Evolutionary conservation across 2,797 vertebrate species (phyloP).

Genomic region (Ptychadena robeensis): DNA sequence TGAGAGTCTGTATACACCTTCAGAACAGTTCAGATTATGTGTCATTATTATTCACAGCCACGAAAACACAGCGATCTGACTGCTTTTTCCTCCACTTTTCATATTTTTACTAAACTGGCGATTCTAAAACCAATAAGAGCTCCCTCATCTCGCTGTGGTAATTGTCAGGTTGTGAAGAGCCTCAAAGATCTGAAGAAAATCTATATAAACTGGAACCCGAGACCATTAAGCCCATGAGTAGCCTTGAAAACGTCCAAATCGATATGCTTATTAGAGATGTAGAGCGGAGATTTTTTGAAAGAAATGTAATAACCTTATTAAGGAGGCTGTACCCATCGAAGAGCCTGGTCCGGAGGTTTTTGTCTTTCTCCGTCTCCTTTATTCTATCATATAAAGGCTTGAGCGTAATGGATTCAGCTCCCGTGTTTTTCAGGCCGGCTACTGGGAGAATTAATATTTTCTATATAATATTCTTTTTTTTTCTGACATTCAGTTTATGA

Average conservation of each 20-base stretch:
- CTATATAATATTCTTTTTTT: not conserved
- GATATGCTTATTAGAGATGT: conserved; percentile 16
- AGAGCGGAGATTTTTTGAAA: conserved; percentile 2
- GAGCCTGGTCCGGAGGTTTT: not conserved
- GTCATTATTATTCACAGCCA: not conserved
- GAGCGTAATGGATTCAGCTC: not conserved
- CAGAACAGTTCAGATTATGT: not conserved
- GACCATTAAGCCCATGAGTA: conserved; percentile 1
- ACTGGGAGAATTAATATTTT: not conserved
- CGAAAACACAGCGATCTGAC: not conserved
- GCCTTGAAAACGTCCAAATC: conserved; percentile 2
- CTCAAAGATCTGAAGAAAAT: conserved; percentile 19
- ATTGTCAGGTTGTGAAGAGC: conserved; percentile 27
- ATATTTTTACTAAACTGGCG: not conserved
- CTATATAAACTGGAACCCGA: not conserved
- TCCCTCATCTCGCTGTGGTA: not conserved
- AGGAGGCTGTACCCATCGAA: not conserved
- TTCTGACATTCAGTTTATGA: not conserved
- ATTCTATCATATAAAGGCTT: conserved; percentile 17
- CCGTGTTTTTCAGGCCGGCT: not conserved
- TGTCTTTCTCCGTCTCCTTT: not conserved
- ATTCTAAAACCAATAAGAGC: conserved; percentile 2
- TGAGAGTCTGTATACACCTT: too few relatives aligned
- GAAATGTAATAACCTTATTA: conserved; percentile 16
- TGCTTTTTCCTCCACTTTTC: not conserved